Evolutionary conservation across 2,113 vertebrate genomes (phyloP), one percentile per base, ranked within the genome.

Genomic region (Madoqua kirkii): DNA sequence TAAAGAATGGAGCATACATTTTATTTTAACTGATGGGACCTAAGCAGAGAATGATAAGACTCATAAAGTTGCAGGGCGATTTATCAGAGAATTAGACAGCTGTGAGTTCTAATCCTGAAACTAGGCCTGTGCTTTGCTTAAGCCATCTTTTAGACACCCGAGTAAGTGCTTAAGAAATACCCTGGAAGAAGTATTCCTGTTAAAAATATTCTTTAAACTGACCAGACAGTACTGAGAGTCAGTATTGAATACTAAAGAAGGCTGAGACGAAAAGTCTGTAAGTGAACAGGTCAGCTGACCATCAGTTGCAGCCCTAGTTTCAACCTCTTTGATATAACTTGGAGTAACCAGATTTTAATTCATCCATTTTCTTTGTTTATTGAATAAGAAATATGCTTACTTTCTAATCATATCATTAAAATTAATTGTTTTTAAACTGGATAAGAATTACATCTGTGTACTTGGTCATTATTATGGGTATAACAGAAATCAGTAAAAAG

Each of bases 361-460:
- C 33, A 79, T 48, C 27, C 31, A 7, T 55, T 95, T 89, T 90
- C 71, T 95, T 92, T 78, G n/a, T 57, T 88, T 95, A 90, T 60
- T 91, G n/a, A 52, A 11, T 54, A 76, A 87, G 36, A 96, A 95
- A 36, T 76, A 45, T 25, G 57, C 12, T 81, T 94, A 78, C 23
- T 91, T 91, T 33, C 25, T 96, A 79, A 85, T 76, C 17, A 45
- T 62, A 82, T 79, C 27, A 78, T 87, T 86, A 74, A 84, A 92
- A 83, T 67, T 62, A 11, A 87, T 83, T 94, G 15, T 89, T 95
- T 96, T 95, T 89, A 60, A 48, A 81, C 86, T 93, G 87, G 36
- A 36, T 74, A 87, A 88, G 36, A 92, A 90, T 91, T 93, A 62
- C 29, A 81, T 87, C 16, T 2, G 48, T 83, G 14, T 85, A 4